phyloP scores from a whole-genome alignment of 2,888 invertebrate species.

The Acrocyrtus sp. region DNA sequence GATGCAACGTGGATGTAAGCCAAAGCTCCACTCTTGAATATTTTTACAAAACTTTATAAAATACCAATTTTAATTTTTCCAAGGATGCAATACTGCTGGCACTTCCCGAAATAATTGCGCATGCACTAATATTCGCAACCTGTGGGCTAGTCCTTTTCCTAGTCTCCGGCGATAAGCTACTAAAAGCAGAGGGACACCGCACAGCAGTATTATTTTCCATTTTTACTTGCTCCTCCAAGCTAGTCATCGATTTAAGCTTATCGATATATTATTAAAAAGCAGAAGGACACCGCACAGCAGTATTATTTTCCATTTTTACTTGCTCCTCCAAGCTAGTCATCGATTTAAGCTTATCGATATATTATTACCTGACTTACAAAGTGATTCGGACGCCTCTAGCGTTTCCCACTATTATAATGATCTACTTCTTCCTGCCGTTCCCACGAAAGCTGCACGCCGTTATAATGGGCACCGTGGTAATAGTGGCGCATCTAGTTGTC shows the following conservation, averaged over 20 bases:
- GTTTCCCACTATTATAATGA: slow-evolving; percentile 74
- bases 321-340: slow-evolving; percentile 55
- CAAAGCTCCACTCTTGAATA: too few relatives aligned
- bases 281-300: slow-evolving; percentile 64
- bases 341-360: slow-evolving; percentile 60
- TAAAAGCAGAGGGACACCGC: slow-evolving; percentile 66
- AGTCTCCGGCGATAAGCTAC: slow-evolving; percentile 68
- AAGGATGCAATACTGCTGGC: slow-evolving; percentile 65
- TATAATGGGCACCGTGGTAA: slow-evolving; percentile 76
- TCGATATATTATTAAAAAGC: slow-evolving; percentile 64
- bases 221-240: slow-evolving; percentile 55
- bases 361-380: slow-evolving; percentile 46
- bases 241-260: slow-evolving; percentile 59
- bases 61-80: too few relatives aligned
- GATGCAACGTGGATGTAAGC: slow-evolving; percentile 15
- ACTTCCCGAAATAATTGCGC: slow-evolving; percentile 69
- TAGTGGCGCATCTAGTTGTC: slow-evolving; percentile 74
- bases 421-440: slow-evolving; percentile 86
- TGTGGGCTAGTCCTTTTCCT: slow-evolving; percentile 68
- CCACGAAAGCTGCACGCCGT: slow-evolving; percentile 78
- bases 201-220: slow-evolving; percentile 66
- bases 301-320: slow-evolving; percentile 67
- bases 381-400: slow-evolving; percentile 62
- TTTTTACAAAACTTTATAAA: too few relatives aligned
- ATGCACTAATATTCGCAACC: slow-evolving; percentile 67